Percentiles rank a stretch among this genome's conserved stretches.
These are phyloP conservation scores for Eurytoma californica DNA, from an alignment of 2,888 invertebrate species.

Conservation along the genomic window DNA sequence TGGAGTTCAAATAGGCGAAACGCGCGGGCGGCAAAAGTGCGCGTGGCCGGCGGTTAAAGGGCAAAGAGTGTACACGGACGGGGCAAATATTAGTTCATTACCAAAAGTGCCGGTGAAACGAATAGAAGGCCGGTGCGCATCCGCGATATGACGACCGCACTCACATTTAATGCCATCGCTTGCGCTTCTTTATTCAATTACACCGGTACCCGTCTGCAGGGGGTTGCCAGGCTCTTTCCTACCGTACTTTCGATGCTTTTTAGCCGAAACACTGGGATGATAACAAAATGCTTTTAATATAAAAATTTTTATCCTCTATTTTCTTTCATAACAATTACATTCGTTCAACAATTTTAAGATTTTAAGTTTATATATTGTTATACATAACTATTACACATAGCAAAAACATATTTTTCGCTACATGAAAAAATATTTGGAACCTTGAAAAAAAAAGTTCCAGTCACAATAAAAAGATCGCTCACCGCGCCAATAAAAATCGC, in stretches of 20 bases:
- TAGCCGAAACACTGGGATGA: no score
- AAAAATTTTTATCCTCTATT: no score
- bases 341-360: no score
- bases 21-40: conserved; percentile 21
- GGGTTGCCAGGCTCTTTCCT: not conserved
- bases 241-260: not conserved
- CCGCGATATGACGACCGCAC: not conserved
- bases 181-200: conserved; percentile 42
- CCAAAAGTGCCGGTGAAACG: conserved; percentile 71
- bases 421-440: no score
- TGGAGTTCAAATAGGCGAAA: no score
- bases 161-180: conserved; percentile 28
- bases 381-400: no score
- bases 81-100: conserved; percentile 75
- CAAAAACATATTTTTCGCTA: no score
- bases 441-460: no score
- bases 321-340: no score
- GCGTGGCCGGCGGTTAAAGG: conserved; percentile 36
- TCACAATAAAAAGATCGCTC: not conserved
- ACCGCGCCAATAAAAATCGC: not conserved
- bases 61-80: conserved; percentile 63
- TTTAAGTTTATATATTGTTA: no score
- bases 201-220: conserved; percentile 8
- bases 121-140: conserved; percentile 29
- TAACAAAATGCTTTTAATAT: no score